Percentiles rank a stretch among this genome's conserved stretches.
Evolutionary conservation across 2,888 invertebrate genomes (phyloP).

Genomic region (Stenotaenia linearis): DNA sequence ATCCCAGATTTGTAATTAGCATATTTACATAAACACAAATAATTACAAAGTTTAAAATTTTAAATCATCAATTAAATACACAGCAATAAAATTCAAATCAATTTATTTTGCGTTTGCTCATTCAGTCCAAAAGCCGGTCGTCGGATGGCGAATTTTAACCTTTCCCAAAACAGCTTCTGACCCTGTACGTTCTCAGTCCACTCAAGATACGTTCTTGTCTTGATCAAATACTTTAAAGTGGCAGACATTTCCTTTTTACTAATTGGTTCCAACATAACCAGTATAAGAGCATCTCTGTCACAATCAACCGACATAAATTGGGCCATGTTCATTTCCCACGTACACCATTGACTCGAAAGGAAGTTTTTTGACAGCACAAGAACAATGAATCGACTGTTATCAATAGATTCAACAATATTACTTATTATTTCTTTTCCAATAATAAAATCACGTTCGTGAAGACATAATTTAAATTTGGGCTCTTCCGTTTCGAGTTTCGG

Average conservation of each 20-base stretch:
- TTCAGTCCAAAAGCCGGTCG: no score
- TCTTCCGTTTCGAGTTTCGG: constrained; percentile 57
- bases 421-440: constrained; percentile 64
- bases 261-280: constrained; percentile 62
- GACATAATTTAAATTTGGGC: constrained; percentile 55
- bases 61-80: no score
- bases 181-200: constrained; percentile 50
- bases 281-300: constrained; percentile 58
- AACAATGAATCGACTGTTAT: constrained; percentile 59
- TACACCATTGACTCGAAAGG: constrained; percentile 64
- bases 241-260: constrained; percentile 57
- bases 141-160: constrained; percentile 36
- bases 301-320: constrained; percentile 52
- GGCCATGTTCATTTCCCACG: constrained; percentile 65
- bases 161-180: constrained; percentile 42
- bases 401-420: constrained; percentile 65
- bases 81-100: no score
- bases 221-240: constrained; percentile 60
- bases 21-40: no score
- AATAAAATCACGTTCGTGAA: constrained; percentile 67
- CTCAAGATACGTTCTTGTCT: constrained; percentile 63
- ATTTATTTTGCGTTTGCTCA: no score
- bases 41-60: no score
- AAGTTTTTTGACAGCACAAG: constrained; percentile 60
- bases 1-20: no score